Base-by-base conservation (phyloP, 2,113 vertebrate species). In the Eulemur rufifrons region DNA sequence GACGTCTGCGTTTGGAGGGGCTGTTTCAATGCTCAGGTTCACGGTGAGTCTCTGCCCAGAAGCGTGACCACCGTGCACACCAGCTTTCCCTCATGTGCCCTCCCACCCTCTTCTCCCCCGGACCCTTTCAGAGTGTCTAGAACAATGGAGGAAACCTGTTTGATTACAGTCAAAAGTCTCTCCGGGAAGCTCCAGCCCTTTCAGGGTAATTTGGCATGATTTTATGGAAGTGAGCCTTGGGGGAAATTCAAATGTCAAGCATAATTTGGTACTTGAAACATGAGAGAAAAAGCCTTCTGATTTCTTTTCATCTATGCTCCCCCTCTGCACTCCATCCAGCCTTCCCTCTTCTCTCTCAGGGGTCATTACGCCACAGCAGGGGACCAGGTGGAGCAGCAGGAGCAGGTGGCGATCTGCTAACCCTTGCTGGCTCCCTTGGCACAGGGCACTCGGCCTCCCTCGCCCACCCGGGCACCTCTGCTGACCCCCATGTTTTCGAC, bases 181-280 rank as follows among this genome's bases (percentile, higher is more conserved):
- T 96, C 97, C 7, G 56, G 97, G 98, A 96, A 97, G 96, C 95
- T 93, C 86, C 93, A 97, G 91, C 96, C 92, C 98, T 98, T 98
- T 9, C 86, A 97, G 97, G 90, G 96, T 98, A 98, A 98, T 98
- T 98, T 98, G 98, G 97, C 95, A 92, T 50, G 85, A 98, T 98
- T 98, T 98, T 98, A 97, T 42, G 18, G 97, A 96, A 98, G 97
- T 66, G 12, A 64, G 96, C 98, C 97, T 98, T 96, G 95, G 98
- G 98, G 98, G 98, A 87, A 98, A 98, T 98, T 97, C 98, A 98
- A 98, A 98, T 98, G 98, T 98, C 98, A 99, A 98, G 98, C 97
- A 97, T 98, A 98, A 98, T 98, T 98, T 98, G 98, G 97, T 88
- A 97, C 98, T 98, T 98, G 97, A 98, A 98, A 98, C 95, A 94